These are phyloP conservation scores for Hippocampus abdominalis DNA, from an alignment of 2,113 vertebrate species.

Conservation along the genomic window DNA sequence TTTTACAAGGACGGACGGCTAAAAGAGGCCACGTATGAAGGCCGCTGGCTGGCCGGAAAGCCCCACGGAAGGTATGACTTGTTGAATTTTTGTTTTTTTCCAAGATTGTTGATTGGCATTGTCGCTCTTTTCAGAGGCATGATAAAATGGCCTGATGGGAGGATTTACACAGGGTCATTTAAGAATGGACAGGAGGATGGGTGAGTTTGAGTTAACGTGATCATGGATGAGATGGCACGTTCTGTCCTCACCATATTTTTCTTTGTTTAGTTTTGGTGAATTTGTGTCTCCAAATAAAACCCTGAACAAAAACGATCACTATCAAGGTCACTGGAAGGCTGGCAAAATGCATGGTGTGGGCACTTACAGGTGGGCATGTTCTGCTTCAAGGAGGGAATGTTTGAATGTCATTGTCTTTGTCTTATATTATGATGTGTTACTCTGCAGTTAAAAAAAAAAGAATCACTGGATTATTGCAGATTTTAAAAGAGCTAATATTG, in stretches of 20 bases:
- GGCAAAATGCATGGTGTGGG: conserved; percentile 94
- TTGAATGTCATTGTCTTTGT: too few species aligned
- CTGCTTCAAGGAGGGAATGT: not conserved
- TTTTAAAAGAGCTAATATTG: too few species aligned
- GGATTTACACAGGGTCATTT: conserved; percentile 88
- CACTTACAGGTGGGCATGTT: conserved; percentile 77
- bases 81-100: not conserved
- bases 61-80: conserved; percentile 87
- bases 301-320: conserved; percentile 84
- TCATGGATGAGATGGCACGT: too few species aligned
- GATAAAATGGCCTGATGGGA: conserved; percentile 90
- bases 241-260: not conserved
- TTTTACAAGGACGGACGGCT: conserved; percentile 93
- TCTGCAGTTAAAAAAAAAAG: too few species aligned
- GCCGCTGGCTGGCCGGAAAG: conserved; percentile 88
- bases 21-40: conserved; percentile 88
- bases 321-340: conserved; percentile 92
- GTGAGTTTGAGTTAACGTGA: conserved; percentile 56
- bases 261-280: conserved; percentile 82
- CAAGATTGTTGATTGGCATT: not conserved
- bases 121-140: conserved; percentile 74
- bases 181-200: conserved; percentile 92
- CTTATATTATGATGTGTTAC: too few species aligned
- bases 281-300: conserved; percentile 83
- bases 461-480: too few species aligned